Percentiles rank a stretch among this genome's conserved stretches.
Evolutionary conservation across 2,113 vertebrate species (phyloP).

Genomic region (Nycticebus coucang): DNA sequence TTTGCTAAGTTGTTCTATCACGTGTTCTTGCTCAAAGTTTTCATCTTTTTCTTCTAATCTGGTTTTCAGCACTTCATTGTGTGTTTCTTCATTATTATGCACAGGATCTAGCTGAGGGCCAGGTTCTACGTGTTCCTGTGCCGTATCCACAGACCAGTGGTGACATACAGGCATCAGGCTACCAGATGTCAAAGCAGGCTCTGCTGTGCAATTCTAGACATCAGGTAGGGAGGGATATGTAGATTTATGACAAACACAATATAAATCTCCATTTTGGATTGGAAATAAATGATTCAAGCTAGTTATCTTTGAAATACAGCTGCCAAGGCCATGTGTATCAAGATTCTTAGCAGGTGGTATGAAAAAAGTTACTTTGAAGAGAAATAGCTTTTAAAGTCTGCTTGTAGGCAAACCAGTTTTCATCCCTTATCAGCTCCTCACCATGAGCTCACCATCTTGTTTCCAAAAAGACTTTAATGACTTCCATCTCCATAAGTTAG

Average conservation of each 20-base stretch:
- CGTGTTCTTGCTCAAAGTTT: slow-evolving; percentile 82
- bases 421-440: too few species aligned
- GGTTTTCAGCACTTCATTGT: slow-evolving; percentile 93
- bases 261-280: too few species aligned
- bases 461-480: neutral
- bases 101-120: slow-evolving; percentile 89
- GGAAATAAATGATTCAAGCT: too few species aligned
- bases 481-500: neutral
- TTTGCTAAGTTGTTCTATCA: slow-evolving; percentile 94
- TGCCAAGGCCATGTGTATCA: too few species aligned
- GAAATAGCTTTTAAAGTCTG: too few species aligned
- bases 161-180: neutral
- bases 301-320: too few species aligned
- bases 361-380: too few species aligned
- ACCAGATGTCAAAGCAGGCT: neutral
- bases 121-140: slow-evolving; percentile 67
- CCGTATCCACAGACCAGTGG: neutral
- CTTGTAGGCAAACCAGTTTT: too few species aligned
- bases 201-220: neutral
- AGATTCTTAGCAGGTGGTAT: too few species aligned
- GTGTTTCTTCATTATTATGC: slow-evolving; percentile 88
- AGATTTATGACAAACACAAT: too few species aligned
- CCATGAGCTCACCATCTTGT: too few species aligned
- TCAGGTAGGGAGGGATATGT: too few species aligned
- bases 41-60: slow-evolving; percentile 86